Evolutionary conservation across 2,797 vertebrate genomes (phyloP).

Genomic region (Acanthornis magna): DNA sequence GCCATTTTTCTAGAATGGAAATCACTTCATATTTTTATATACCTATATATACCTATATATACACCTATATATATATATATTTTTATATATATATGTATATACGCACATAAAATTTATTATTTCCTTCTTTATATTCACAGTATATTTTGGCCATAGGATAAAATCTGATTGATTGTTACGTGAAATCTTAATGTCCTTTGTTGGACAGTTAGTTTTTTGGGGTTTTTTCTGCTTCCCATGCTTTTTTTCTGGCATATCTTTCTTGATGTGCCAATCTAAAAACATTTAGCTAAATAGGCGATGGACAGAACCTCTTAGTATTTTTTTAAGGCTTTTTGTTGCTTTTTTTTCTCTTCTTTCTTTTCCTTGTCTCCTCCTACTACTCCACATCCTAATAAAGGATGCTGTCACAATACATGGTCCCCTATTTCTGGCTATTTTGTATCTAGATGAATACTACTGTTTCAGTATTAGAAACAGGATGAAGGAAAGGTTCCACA

Average conservation of each 20-base stretch:
- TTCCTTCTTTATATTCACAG: neutral
- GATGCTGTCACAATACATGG: neutral
- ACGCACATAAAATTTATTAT: neutral
- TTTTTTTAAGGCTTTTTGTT: neutral
- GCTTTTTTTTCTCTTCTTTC: fast-evolving
- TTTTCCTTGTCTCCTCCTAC: neutral
- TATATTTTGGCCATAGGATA: neutral
- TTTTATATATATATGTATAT: no score
- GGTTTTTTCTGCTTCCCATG: fast-evolving
- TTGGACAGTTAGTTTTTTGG: fast-evolving
- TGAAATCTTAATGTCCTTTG: neutral
- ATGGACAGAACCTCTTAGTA: neutral
- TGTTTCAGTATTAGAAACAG: neutral
- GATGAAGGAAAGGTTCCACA: neutral
- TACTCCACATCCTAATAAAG: neutral
- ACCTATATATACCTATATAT: no score
- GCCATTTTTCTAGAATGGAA: neutral
- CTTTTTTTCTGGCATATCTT: neutral
- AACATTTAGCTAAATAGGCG: neutral
- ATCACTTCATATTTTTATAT: neutral
- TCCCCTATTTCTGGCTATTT: neutral
- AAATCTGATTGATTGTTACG: neutral
- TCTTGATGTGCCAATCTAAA: neutral
- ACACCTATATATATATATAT: no score
- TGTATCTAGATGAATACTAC: neutral